Base-by-base conservation (phyloP, 2,113 vertebrate genomes). In the Phyllopteryx taeniolatus region DNA sequence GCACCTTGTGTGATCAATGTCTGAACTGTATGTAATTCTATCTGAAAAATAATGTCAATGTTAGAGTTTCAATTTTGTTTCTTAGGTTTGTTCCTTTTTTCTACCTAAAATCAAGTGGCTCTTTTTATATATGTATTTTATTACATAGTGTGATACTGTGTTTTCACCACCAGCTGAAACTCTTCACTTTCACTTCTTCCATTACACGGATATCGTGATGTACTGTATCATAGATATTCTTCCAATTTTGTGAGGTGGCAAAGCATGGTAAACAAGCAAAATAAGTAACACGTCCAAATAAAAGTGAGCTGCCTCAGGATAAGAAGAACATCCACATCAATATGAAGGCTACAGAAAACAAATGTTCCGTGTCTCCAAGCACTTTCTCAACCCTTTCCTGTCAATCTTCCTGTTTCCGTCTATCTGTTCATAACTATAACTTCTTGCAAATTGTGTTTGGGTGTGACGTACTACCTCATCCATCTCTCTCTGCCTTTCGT, bases 401-500 rank as follows among this genome's bases (percentile, higher is more conserved):
- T 72, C 76, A 75, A 42, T 77, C 54, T 66, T 3, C 71, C 62
- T 42, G 68, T 81, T 72, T 15, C 69, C 67, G 63, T 72, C 70
- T 15, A 43, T 76, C 67, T 71, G 31, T 78, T 78, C 54, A 64
- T 71, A 64, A 77, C 74, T 22, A 67, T 59, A 57, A 68, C 66
- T 11, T 77, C 62, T 75, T 57, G 68, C 67, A 43, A 69, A 65
- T 59, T 67, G 64, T 69, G 71, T 71, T 67, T 42, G 70, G 68
- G 62, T 68, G 73, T 70, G 64, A 71, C 73, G 66, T 35, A 68
- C 57, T 78, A 92, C 91, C 90, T 92, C 82, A 39, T 93, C 91
- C 66, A 93, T 92, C 74, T 92, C 90, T 65, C 66, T 84, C 84
- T 90, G 91, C 81, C 91, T 93, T 73, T 79, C 70, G 83, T 84